Percentiles rank a stretch among this genome's conserved stretches.
Conservation (phyloP, 2,113 vertebrate genomes). For the Clarias macrocephalus region DNA sequence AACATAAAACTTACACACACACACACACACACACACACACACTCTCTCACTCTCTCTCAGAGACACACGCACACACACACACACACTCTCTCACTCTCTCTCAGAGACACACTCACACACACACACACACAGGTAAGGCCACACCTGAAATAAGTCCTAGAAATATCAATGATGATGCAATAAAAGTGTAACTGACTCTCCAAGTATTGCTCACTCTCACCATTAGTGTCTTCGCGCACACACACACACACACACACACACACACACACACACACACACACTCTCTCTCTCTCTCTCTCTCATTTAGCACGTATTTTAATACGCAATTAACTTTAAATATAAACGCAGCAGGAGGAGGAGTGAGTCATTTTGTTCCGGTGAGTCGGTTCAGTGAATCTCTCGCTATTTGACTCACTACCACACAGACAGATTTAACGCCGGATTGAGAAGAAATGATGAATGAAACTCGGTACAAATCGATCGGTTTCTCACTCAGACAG, state of each 20-base stretch:
- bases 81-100: neutral
- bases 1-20: too few species aligned
- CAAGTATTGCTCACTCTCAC: neutral
- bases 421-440: neutral
- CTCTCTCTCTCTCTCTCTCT: too few species aligned
- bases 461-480: neutral
- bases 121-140: conserved; percentile 2
- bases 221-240: neutral
- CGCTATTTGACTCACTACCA: neutral
- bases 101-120: neutral
- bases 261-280: neutral
- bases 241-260: neutral
- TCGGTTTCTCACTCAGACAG: conserved; percentile 36
- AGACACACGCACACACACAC: conserved; percentile 11
- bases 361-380: neutral
- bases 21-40: neutral
- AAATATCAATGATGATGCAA: neutral
- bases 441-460: neutral
- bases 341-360: neutral
- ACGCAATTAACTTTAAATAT: neutral
- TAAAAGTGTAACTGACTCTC: neutral
- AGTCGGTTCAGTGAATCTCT: neutral
- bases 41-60: too few species aligned
- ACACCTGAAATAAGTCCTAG: neutral
- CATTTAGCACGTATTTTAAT: neutral